Percentiles rank a stretch among this genome's conserved stretches.
These are phyloP conservation scores for Ctenoplectra terminalis DNA, from an alignment of 1,140 invertebrate genomes.

Conservation along the genomic window DNA sequence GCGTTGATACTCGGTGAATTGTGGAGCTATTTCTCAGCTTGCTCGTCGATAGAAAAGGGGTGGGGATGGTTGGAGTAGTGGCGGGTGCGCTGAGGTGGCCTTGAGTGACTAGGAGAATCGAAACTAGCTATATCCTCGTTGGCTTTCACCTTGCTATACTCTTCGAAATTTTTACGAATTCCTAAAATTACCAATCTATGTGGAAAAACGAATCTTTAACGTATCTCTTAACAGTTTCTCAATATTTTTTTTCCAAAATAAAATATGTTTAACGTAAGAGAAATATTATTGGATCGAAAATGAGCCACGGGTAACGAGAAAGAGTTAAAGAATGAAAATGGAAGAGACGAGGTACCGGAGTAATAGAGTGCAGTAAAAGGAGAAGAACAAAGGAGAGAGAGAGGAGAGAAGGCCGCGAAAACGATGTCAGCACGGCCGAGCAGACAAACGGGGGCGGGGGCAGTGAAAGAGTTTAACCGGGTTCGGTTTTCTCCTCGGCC, in stretches of 20 bases:
- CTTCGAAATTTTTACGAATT: too few species aligned
- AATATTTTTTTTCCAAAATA: too few species aligned
- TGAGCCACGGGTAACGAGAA: too few species aligned
- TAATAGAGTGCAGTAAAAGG: too few species aligned
- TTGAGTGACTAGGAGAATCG: background rate
- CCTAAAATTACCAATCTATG: too few species aligned
- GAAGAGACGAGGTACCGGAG: too few species aligned
- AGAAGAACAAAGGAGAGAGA: background rate
- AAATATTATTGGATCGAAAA: too few species aligned
- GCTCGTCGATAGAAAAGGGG: background rate
- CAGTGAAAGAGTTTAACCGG: constrained; percentile 67
- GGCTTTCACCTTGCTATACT: too few species aligned
- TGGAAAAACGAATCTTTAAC: too few species aligned
- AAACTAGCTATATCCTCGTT: background rate
- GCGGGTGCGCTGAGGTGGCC: background rate
- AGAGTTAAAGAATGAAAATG: too few species aligned
- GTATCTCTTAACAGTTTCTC: too few species aligned
- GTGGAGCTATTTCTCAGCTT: background rate
- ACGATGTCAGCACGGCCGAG: constrained; percentile 65
- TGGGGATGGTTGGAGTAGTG: background rate
- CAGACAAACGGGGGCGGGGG: constrained; percentile 56
- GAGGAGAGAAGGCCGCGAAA: constrained; percentile 61
- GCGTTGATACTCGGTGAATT: background rate
- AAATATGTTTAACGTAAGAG: too few species aligned
- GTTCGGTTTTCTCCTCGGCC: constrained; percentile 68